Evolutionary conservation across 2,113 vertebrate species (phyloP).

Genomic region (Perca schrenkii): DNA sequence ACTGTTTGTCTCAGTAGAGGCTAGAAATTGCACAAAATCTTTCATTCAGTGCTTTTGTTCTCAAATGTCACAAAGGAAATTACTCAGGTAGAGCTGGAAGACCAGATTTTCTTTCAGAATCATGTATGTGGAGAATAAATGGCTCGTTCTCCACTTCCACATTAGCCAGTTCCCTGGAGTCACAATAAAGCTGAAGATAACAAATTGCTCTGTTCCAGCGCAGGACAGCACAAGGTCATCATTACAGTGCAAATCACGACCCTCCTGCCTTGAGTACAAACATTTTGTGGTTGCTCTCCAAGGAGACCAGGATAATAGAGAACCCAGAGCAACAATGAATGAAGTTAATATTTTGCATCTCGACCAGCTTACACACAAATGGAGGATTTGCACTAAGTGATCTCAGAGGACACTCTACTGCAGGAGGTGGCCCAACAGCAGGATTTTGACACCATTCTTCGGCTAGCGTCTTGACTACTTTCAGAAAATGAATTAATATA

Average conservation of each 20-base stretch:
- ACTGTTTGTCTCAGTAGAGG: conserved; percentile 14
- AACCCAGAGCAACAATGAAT: conserved; percentile 25
- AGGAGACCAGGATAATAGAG: conserved; percentile 50
- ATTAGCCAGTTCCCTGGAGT: conserved; percentile 62
- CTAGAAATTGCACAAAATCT: conserved; percentile 18
- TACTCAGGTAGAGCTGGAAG: conserved; percentile 19
- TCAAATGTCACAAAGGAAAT: conserved; percentile 24
- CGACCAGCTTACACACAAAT: conserved; percentile 41
- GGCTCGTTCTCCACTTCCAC: conserved; percentile 40
- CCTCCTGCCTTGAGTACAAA: conserved; percentile 46
- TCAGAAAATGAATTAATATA: neutral
- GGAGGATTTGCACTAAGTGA: conserved; percentile 49
- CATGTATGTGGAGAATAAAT: conserved; percentile 34
- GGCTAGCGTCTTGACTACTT: neutral
- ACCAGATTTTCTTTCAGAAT: conserved; percentile 8
- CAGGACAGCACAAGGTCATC: conserved; percentile 65
- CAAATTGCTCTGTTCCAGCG: conserved; percentile 60
- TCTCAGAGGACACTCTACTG: conserved; percentile 29
- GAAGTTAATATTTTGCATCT: conserved; percentile 44
- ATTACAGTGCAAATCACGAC: conserved; percentile 57
- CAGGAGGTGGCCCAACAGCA: conserved; percentile 9
- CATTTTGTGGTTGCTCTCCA: conserved; percentile 50
- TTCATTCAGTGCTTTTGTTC: conserved; percentile 8
- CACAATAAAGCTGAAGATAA: conserved; percentile 70
- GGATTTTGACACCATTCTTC: conserved; percentile 18